These are phyloP conservation scores for Itoplectis maculator DNA, from an alignment of 2,888 invertebrate genomes.

Conservation along the genomic window DNA sequence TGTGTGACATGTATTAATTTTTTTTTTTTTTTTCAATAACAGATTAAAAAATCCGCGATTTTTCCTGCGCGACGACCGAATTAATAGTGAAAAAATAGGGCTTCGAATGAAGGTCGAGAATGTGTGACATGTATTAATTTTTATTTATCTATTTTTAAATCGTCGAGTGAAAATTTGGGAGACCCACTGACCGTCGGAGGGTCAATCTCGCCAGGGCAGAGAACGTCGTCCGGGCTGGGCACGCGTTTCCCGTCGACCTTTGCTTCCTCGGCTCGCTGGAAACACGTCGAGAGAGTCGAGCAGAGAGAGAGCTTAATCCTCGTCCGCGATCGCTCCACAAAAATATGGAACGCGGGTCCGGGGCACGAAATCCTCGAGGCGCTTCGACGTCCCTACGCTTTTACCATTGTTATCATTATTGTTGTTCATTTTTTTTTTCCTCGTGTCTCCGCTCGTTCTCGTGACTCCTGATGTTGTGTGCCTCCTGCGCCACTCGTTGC, in stretches of 20 bases:
- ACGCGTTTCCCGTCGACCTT: conserved; percentile 35
- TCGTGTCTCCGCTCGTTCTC: not conserved
- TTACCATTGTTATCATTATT: not conserved
- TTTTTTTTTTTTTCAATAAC: not conserved
- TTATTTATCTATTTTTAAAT: not conserved
- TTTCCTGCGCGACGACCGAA: not conserved
- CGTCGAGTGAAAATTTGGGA: conserved; percentile 9
- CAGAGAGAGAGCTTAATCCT: too few species aligned
- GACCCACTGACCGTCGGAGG: conserved; percentile 53
- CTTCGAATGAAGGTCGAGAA: not conserved
- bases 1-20: too few species aligned
- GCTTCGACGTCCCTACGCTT: not conserved
- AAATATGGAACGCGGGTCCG: conserved; percentile 28
- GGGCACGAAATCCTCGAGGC: conserved; percentile 40
- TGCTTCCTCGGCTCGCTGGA: conserved; percentile 1
- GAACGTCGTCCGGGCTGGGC: conserved; percentile 19
- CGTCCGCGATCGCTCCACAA: conserved; percentile 17
- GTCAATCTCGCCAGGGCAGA: conserved; percentile 3
- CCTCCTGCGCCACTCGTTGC: conserved; percentile 6
- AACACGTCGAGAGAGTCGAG: conserved; percentile 16
- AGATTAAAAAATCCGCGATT: not conserved
- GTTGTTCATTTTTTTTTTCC: not conserved
- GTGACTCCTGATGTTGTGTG: not conserved
- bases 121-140: not conserved
- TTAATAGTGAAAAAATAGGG: not conserved